These are phyloP conservation scores for Empidonax traillii DNA, from an alignment of 2,113 vertebrate species.

Conservation along the genomic window DNA sequence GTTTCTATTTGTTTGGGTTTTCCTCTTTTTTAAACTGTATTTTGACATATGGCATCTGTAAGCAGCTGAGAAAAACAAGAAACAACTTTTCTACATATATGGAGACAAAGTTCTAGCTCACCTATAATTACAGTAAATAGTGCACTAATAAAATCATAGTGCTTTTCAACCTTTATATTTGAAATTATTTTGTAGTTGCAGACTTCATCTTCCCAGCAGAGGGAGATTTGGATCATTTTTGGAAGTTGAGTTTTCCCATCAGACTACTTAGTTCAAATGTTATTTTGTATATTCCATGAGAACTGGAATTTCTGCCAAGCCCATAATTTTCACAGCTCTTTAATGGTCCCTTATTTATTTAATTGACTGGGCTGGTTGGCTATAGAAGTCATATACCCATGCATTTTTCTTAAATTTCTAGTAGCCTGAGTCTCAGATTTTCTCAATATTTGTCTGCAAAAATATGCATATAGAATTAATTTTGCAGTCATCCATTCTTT, in stretches of 20 bases:
- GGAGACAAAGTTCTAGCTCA: neutral
- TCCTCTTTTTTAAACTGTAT: neutral
- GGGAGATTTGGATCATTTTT: slow-evolving; percentile 33
- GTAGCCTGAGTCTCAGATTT: neutral
- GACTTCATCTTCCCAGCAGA: slow-evolving; percentile 32
- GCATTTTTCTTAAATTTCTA: neutral
- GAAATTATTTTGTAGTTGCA: neutral
- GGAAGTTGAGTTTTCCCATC: neutral
- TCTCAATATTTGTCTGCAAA: neutral
- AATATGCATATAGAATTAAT: neutral
- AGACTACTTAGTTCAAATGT: neutral
- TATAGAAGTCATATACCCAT: neutral
- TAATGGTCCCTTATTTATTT: slow-evolving; percentile 14
- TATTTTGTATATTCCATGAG: neutral
- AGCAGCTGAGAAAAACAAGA: neutral
- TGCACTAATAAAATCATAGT: neutral
- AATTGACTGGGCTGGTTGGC: slow-evolving; percentile 8
- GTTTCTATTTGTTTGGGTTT: neutral
- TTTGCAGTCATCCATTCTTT: neutral
- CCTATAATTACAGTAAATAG: neutral
- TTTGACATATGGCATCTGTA: neutral
- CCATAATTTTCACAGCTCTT: neutral
- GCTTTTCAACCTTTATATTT: neutral
- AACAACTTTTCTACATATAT: neutral
- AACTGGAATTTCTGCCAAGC: slow-evolving; percentile 25